phyloP scores from a whole-genome alignment of 2,113 vertebrate species.

The Neoarius graeffei region DNA sequence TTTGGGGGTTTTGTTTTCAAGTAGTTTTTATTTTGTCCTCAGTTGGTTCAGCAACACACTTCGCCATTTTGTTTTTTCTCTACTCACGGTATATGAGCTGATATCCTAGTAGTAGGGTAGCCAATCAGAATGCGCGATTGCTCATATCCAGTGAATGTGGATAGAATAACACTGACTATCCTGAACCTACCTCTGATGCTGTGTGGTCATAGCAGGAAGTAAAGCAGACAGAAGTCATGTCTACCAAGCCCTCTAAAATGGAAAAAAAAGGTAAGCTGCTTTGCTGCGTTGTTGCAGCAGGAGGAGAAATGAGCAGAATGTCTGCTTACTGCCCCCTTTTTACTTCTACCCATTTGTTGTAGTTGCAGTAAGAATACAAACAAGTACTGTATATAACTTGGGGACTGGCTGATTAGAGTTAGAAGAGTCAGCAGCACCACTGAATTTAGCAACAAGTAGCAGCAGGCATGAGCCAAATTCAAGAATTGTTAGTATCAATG shows the following conservation, averaged over 20 bases:
- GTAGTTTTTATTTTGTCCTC: no score
- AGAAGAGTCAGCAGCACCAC: background rate
- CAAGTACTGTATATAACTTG: background rate
- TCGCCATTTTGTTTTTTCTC: no score
- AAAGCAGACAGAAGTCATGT: background rate
- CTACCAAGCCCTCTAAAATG: background rate
- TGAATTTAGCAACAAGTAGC: background rate
- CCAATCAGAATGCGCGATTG: no score
- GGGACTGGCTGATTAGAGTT: background rate
- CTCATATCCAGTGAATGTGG: no score
- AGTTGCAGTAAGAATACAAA: background rate
- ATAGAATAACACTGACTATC: background rate
- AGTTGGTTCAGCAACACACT: no score
- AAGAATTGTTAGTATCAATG: background rate
- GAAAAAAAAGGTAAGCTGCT: background rate
- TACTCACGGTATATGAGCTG: no score
- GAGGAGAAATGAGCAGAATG: background rate
- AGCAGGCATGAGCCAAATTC: background rate
- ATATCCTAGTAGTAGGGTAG: no score
- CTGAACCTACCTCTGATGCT: background rate
- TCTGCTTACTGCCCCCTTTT: background rate
- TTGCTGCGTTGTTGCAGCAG: background rate
- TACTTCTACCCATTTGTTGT: background rate
- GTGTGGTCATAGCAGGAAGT: background rate
- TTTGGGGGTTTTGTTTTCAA: no score